phyloP scores from a whole-genome alignment of 2,888 invertebrate genomes.

The Netelia virgata region DNA sequence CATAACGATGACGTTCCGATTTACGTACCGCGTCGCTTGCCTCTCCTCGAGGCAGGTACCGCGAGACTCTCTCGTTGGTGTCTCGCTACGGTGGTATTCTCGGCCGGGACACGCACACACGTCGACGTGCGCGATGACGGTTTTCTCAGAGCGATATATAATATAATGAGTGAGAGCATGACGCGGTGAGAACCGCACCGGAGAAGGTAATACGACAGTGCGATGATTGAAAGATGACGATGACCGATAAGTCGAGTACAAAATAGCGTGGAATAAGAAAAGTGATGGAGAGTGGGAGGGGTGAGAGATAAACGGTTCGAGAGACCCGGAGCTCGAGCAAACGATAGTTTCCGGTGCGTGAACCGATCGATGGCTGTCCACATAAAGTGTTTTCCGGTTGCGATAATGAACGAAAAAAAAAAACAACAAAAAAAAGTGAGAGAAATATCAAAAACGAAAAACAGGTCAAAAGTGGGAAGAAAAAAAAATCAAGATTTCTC shows the following conservation, averaged over 20 bases:
- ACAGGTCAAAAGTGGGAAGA: not conserved
- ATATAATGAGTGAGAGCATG: constrained; percentile 65
- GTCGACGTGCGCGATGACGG: constrained; percentile 37
- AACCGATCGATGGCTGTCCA: constrained; percentile 37
- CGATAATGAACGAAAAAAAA: not conserved
- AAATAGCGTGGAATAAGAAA: constrained; percentile 36
- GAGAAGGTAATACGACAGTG: constrained; percentile 47
- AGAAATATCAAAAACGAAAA: too few relatives aligned
- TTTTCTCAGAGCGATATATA: constrained; percentile 47
- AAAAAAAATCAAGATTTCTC: not conserved
- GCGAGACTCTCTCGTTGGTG: constrained; percentile 14
- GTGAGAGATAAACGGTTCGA: constrained; percentile 1
- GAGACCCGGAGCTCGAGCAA: constrained; percentile 43
- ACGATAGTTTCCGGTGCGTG: constrained; percentile 64
- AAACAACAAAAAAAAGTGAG: not conserved
- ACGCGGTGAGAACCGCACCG: constrained; percentile 50
- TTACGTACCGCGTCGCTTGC: constrained; percentile 21
- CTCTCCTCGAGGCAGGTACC: constrained; percentile 7
- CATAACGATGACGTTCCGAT: constrained; percentile 60
- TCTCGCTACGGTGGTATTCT: too few relatives aligned
- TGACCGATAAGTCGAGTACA: constrained; percentile 64
- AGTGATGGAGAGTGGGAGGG: not conserved
- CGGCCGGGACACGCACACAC: constrained; percentile 7
- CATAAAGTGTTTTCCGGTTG: constrained; percentile 18
- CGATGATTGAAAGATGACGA: constrained; percentile 69